Conservation (phyloP, 2,113 vertebrate species). For the Orycteropus afer region DNA sequence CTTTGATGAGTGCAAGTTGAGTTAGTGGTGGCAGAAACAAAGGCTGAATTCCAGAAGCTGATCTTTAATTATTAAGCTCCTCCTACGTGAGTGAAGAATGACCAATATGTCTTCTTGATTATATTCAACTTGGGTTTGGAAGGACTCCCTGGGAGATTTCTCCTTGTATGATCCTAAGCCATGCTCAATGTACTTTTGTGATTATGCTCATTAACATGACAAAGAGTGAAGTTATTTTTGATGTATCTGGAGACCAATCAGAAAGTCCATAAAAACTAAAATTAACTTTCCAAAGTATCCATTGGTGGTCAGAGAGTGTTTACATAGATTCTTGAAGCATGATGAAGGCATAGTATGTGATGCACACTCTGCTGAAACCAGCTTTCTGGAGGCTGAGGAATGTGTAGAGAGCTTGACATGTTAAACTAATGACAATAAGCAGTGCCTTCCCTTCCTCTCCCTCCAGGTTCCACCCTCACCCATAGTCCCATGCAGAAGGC, state of each 20-base stretch:
- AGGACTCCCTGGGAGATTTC: background rate
- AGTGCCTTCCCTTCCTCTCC: background rate
- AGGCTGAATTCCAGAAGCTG: background rate
- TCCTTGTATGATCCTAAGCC: background rate
- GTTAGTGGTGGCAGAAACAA: background rate
- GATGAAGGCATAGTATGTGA: background rate
- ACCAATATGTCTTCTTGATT: background rate
- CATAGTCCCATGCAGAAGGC: background rate
- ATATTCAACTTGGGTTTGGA: background rate
- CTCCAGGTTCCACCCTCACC: background rate
- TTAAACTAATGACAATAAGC: background rate
- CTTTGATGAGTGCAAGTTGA: background rate
- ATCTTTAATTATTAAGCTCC: background rate
- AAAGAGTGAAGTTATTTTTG: background rate
- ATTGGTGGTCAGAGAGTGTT: background rate
- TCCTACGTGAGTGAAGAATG: background rate
- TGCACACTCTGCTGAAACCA: background rate
- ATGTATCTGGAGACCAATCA: constrained; percentile 40
- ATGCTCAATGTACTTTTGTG: background rate
- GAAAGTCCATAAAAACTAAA: constrained; percentile 38
- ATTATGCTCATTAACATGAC: background rate
- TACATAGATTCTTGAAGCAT: background rate
- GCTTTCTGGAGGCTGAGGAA: background rate
- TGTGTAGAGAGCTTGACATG: background rate
- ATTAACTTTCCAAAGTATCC: constrained; percentile 9